phyloP scores from a whole-genome alignment of 92 coral and sea anemone genomes.

The Umimayanthus chanpuru region DNA sequence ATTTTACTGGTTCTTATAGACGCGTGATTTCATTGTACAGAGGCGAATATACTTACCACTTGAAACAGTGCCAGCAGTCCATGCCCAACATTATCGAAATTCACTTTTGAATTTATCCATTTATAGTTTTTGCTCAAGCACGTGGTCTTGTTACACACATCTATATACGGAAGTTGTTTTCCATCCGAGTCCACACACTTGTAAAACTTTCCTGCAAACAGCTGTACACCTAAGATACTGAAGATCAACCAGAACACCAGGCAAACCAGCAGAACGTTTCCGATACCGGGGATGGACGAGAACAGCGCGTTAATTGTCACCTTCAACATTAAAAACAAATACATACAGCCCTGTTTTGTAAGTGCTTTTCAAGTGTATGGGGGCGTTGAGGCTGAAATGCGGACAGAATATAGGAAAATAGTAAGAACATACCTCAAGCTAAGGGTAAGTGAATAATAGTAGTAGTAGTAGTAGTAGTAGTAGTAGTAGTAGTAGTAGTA shows the following conservation, averaged over 20 bases:
- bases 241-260: constrained; percentile 55
- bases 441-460: too few relatives aligned
- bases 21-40: too few relatives aligned
- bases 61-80: constrained; percentile 86
- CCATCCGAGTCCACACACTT: constrained; percentile 60
- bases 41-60: constrained; percentile 67
- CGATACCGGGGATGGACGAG: constrained; percentile 54
- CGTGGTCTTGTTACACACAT: constrained; percentile 58
- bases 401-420: too few relatives aligned
- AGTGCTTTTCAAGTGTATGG: too few relatives aligned
- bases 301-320: constrained; percentile 48
- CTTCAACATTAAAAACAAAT: constrained; percentile 6
- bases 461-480: too few relatives aligned
- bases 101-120: constrained; percentile 82
- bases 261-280: constrained; percentile 54
- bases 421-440: neutral
- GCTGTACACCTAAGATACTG: constrained; percentile 61
- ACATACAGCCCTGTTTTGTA: too few relatives aligned
- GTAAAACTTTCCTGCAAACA: constrained; percentile 76
- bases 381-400: too few relatives aligned
- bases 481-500: too few relatives aligned
- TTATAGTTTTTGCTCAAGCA: constrained; percentile 63
- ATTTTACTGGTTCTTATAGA: too few relatives aligned
- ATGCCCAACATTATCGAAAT: constrained; percentile 86
- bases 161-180: constrained; percentile 16